Evolutionary conservation across 2,888 invertebrate genomes (phyloP), one percentile per base, ranked within the genome.

Genomic region (Macaria notata): DNA sequence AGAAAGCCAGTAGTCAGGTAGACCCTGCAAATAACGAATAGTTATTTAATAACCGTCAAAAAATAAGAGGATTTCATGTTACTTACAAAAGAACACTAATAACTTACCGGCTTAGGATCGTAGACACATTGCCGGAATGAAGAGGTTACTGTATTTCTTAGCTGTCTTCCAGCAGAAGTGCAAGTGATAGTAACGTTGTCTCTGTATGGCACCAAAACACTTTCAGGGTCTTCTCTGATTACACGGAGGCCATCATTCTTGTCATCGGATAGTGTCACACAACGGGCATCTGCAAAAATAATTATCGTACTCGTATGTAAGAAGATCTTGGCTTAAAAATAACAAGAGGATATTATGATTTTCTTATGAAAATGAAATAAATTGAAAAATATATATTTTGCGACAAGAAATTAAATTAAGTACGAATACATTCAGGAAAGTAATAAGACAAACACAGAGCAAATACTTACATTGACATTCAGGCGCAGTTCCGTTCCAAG

Each of bases 121-220:
- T 98, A 98, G 31, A 98, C 98, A 83, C 99, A 99, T 80, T 99
- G 98, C 61, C 98, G 94, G 83, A 98, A 98, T 1, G 94, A 93
- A 5, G 98, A 94, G 3, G 97, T 95, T 0, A 96, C 93, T 2
- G 98, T 97, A 72, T 95, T 95, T 65, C 97, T 92, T 4, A 98
- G 80, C 51, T 94, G 94, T 62, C 96, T 93, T 31, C 98, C 98
- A 42, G 95, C 93, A 54, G 94, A 94, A 50, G 94, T 93, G 75
- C 98, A 98, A 53, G 94, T 94, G 7, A 98, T 92, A 0, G 98
- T 98, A 0, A 98, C 97, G 78, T 98, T 98, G 70, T 97, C 96
- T 75, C 96, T 94, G 86, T 98, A 98, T 1, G 97, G 96, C 30
- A 98, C 95, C 42, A 97, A 84, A 9, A 97, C 96, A 66, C 96